These are phyloP conservation scores for Sylvilagus floridanus DNA, from an alignment of 2,797 vertebrate genomes.

Conservation along the genomic window DNA sequence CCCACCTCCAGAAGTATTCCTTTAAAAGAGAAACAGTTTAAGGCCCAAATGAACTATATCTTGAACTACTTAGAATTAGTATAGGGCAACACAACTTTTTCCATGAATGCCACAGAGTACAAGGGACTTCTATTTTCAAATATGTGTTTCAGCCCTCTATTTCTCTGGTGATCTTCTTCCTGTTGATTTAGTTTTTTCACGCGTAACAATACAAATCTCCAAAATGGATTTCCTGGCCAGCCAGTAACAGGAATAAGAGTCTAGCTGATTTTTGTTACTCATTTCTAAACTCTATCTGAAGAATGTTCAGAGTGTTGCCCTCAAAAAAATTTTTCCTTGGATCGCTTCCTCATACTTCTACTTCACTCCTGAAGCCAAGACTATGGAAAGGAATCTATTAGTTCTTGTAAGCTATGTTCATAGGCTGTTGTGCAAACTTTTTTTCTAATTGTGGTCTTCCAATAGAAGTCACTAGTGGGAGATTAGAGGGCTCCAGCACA, in stretches of 20 bases:
- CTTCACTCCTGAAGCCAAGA: not conserved
- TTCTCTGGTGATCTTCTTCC: not conserved
- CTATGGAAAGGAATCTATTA: not conserved
- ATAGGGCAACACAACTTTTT: not conserved
- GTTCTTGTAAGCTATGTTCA: not conserved
- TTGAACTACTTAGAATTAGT: not conserved
- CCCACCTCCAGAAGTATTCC: not conserved
- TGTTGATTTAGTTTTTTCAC: constrained; percentile 10
- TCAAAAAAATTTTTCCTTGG: not conserved
- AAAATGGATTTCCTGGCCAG: not conserved
- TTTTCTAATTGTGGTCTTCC: not conserved
- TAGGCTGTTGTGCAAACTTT: not conserved
- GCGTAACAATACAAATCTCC: not conserved
- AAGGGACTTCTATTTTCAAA: not conserved
- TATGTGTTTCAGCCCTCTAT: not conserved
- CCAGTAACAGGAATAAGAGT: not conserved
- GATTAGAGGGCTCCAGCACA: not conserved
- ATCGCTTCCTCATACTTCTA: not conserved
- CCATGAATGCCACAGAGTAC: not conserved
- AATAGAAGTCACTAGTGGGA: not conserved
- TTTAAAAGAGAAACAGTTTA: not conserved
- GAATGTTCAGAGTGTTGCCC: not conserved
- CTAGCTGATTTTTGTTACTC: not conserved
- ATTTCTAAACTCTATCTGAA: not conserved
- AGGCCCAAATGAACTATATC: not conserved